These are phyloP conservation scores for Entomyzon cyanotis DNA, from an alignment of 2,113 vertebrate species.

Conservation along the genomic window DNA sequence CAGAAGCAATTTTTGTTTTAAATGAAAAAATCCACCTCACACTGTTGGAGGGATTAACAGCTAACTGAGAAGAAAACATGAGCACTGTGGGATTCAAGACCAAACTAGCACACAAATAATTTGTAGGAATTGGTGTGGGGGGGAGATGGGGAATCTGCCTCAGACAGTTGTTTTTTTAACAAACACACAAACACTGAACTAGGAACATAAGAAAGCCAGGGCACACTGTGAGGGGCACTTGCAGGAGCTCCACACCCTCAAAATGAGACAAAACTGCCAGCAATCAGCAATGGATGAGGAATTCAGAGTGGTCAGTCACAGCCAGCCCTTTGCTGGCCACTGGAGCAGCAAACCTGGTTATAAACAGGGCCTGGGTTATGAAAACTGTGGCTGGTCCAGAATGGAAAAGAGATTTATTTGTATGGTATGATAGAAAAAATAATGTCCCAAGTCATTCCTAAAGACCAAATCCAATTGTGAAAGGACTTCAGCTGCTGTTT, in stretches of 20 bases:
- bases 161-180: background rate
- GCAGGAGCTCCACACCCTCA: background rate
- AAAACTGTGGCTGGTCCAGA: background rate
- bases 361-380: background rate
- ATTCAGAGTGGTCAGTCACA: background rate
- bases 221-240: constrained; percentile 31
- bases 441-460: background rate
- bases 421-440: background rate
- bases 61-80: background rate
- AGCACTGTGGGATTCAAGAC: background rate
- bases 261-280: background rate
- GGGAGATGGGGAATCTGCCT: background rate
- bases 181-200: background rate
- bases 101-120: background rate
- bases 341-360: background rate
- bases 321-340: background rate
- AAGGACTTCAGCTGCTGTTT: constrained; percentile 12
- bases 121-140: background rate
- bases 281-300: background rate
- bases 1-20: background rate
- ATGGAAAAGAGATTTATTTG: background rate
- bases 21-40: background rate
- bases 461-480: background rate
- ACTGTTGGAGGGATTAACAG: background rate
- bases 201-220: background rate